Base-by-base conservation (phyloP, 2,888 invertebrate species). In the Fragum sueziense region DNA sequence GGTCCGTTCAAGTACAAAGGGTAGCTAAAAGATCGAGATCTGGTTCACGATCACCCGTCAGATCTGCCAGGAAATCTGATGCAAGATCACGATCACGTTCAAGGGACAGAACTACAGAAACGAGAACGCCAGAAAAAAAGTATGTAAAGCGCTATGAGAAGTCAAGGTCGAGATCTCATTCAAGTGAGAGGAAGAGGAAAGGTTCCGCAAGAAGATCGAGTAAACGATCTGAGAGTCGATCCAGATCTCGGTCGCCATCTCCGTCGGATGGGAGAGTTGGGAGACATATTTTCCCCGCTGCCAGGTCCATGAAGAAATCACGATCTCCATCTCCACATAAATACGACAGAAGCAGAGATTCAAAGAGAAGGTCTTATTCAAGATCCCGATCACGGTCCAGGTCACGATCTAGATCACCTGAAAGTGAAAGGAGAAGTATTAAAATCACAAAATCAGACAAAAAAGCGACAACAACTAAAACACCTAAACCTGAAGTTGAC, bases 381-480 rank as follows among this genome's bases (percentile, higher is more conserved):
- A 25, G 25, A 22, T 54, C 54, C 11, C 9, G 41, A 41, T 27
- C 27, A 2, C 22, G 25, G 20, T 52, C 67, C 9, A 34, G 59
- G 41, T 68, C 76, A 29, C 29, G 69, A 54, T 69, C 74, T 31
- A 59, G 47, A 31, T 80, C 80, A 51, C 70, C 51, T 22, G 67
- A 74, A 17, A 70, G 65, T 33, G 69, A 62, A 62, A 65, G 25
- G 31, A 69, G 70, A 31, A 74, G 31, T 4, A 67, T 52, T n/a
- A 31, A 33, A 47, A 20, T 25, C 57, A 65, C 20, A 67, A 54
- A 25, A 25, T 29, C 61, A 25, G 57, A 11, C 33, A 34, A 25
- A 9, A 37, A 9, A 74, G 34, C 67, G 37, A 57, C 31, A 2
- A 67, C 1, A 22, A 11, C 1, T 6, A n/a, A 25, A 22, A 34